A percentile compares a stretch with the other conserved stretches of the same genome.
These are phyloP conservation scores for Melanostoma mellinum DNA, from an alignment of 2,888 invertebrate species.

Conservation along the genomic window DNA sequence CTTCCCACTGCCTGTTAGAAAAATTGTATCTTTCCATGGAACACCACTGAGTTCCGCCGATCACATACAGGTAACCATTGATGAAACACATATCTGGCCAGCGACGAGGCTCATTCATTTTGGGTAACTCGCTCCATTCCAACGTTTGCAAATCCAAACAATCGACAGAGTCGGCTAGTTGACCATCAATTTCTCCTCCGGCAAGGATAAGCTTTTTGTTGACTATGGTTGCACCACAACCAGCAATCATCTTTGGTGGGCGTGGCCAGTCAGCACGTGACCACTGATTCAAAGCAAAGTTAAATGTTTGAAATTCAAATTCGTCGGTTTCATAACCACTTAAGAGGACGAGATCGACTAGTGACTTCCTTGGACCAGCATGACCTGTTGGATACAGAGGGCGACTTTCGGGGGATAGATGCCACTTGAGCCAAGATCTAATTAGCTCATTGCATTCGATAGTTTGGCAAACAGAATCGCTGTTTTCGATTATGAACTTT, in stretches of 20 bases:
- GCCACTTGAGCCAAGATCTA: conserved; percentile 45
- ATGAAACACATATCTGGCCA: conserved; percentile 27
- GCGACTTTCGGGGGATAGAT: conserved; percentile 20
- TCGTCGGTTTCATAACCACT: conserved; percentile 14
- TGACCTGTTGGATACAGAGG: background rate
- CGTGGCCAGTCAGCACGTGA: conserved; percentile 12
- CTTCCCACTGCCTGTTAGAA: conserved; percentile 12
- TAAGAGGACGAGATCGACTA: conserved; percentile 12
- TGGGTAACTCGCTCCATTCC: conserved; percentile 41
- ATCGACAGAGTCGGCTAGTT: conserved; percentile 21
- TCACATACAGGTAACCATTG: conserved; percentile 35
- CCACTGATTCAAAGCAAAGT: conserved; percentile 20
- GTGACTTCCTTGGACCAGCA: background rate
- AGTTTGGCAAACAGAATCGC: conserved; percentile 23
- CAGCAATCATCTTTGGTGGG: conserved; percentile 12
- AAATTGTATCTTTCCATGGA: conserved; percentile 44
- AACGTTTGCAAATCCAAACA: conserved; percentile 39
- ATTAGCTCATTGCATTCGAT: conserved; percentile 26
- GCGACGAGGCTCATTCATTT: conserved; percentile 33
- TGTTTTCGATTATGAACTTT: conserved; percentile 33
- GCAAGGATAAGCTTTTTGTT: conserved; percentile 36
- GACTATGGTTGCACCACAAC: conserved; percentile 4
- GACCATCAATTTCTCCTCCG: conserved; percentile 21
- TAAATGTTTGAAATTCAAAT: conserved; percentile 25
- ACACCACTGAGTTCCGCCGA: conserved; percentile 28